phyloP scores from a whole-genome alignment of 2,113 vertebrate species.

The Tetrao urogallus region DNA sequence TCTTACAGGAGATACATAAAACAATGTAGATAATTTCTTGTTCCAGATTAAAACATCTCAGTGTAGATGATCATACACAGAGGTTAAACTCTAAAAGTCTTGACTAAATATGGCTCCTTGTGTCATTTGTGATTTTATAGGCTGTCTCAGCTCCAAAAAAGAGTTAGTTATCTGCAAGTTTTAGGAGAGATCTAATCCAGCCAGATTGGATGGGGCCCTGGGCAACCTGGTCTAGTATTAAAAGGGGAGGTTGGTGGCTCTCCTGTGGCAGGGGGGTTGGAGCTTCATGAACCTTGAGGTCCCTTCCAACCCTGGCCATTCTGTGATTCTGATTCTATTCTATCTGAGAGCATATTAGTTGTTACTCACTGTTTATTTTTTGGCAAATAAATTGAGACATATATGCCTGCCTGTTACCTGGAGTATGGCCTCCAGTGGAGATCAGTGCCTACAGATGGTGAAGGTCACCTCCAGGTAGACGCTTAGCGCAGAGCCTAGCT shows the following conservation, averaged over 20 bases:
- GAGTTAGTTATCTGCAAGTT: accelerated
- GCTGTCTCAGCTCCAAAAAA: not conserved
- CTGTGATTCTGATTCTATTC: too few species aligned
- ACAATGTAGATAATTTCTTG: accelerated
- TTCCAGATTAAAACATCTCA: not conserved
- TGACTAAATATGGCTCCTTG: not conserved
- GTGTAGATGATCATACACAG: not conserved
- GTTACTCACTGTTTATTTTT: not conserved
- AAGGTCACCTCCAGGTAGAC: not conserved
- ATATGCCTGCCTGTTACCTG: not conserved
- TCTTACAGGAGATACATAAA: not conserved
- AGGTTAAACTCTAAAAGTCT: not conserved
- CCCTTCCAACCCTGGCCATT: too few species aligned
- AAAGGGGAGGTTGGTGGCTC: too few species aligned
- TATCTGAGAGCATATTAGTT: not conserved
- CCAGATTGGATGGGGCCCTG: too few species aligned
- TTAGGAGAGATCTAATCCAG: not conserved
- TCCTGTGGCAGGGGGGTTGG: too few species aligned
- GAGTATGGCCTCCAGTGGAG: not conserved
- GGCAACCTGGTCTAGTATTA: too few species aligned
- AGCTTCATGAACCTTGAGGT: too few species aligned
- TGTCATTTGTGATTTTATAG: not conserved
- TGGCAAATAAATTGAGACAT: accelerated
- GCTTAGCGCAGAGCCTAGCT: not conserved
- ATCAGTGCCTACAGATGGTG: not conserved